phyloP scores from a whole-genome alignment of 2,888 invertebrate species.

The Ennomos fuscantarius region DNA sequence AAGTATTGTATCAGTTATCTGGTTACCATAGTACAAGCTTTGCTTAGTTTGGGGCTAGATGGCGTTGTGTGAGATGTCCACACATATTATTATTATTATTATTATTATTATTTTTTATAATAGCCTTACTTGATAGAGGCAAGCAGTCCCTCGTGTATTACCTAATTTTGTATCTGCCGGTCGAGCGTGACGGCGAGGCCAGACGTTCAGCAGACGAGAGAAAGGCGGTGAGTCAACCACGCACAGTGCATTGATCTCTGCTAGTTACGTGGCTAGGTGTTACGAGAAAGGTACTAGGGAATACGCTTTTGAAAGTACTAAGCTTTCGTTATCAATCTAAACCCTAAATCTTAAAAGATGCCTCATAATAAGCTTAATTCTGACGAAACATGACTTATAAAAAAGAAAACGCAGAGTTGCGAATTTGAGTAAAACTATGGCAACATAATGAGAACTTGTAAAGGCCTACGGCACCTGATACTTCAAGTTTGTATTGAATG shows the following conservation, averaged over 20 bases:
- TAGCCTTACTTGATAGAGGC: slow-evolving; percentile 4
- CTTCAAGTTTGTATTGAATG: slow-evolving; percentile 35
- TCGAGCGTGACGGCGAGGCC: slow-evolving; percentile 44
- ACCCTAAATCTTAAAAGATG: neutral
- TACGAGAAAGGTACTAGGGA: slow-evolving; percentile 21
- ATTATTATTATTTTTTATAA: neutral
- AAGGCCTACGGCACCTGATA: slow-evolving; percentile 23
- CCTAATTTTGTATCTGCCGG: slow-evolving; percentile 31
- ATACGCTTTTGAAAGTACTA: slow-evolving; percentile 11
- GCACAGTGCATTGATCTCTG: slow-evolving; percentile 55
- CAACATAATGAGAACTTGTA: slow-evolving; percentile 18
- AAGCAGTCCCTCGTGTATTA: slow-evolving; percentile 27
- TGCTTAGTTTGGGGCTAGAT: no score
- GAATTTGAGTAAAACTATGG: neutral
- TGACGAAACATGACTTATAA: slow-evolving; percentile 13
- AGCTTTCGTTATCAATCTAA: neutral
- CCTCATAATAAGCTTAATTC: neutral
- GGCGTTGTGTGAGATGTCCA: no score
- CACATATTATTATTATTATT: no score
- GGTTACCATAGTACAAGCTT: no score
- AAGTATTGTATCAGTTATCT: no score
- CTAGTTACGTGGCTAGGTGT: slow-evolving; percentile 45
- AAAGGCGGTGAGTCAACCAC: slow-evolving; percentile 66
- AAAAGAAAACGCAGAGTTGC: neutral
- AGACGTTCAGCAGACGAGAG: slow-evolving; percentile 74